Evolutionary conservation across 2,113 vertebrate species (phyloP).

Genomic region (Thryonomys swinderianus): DNA sequence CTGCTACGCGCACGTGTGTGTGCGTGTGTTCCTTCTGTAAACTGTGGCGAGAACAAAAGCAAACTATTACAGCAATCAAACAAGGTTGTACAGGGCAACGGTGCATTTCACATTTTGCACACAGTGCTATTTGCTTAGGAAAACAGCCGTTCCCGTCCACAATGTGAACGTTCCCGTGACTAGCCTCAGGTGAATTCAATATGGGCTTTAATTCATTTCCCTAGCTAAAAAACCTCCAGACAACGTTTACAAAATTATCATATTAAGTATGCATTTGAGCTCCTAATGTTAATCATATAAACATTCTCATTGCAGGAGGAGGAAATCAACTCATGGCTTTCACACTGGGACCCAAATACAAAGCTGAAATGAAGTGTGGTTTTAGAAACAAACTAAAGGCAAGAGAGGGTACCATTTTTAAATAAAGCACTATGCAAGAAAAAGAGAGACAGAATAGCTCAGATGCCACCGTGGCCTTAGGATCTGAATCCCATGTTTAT

Average conservation of each 20-base stretch:
- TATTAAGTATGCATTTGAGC: not conserved
- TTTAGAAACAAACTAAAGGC: not conserved
- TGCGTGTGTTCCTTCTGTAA: not conserved
- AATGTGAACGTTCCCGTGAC: not conserved
- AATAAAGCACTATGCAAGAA: constrained; percentile 12
- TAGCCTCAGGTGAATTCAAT: not conserved
- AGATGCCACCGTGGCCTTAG: not conserved
- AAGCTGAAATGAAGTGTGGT: not conserved
- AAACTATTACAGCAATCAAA: not conserved
- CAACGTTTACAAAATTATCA: too few relatives aligned
- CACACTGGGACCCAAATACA: not conserved
- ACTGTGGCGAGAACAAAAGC: not conserved
- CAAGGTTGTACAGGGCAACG: not conserved
- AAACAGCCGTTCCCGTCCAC: not conserved
- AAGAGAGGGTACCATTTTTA: not conserved
- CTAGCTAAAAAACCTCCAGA: not conserved
- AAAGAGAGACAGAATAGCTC: not conserved
- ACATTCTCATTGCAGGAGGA: not conserved
- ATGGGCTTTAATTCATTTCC: not conserved
- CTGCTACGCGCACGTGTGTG: too few relatives aligned
- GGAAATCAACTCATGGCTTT: not conserved
- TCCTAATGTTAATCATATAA: not conserved
- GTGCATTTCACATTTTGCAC: not conserved
- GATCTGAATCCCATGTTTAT: not conserved
- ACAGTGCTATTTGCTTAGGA: not conserved